Base-by-base conservation (phyloP, 2,113 vertebrate genomes). In the Lophius piscatorius region DNA sequence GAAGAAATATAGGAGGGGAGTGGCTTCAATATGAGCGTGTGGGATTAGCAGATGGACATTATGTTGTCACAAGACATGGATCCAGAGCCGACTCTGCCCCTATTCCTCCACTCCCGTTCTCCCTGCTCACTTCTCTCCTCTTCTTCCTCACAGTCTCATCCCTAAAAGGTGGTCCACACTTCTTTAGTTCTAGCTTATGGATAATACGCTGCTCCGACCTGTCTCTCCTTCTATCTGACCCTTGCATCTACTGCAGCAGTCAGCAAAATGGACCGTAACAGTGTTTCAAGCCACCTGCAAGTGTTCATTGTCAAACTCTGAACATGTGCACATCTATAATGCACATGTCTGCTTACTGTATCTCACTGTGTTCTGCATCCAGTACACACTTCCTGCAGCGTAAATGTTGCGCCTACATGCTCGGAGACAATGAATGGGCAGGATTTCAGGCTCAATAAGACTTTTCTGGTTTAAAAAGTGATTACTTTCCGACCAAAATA, bases 111-210 rank as follows among this genome's bases (percentile, higher is more conserved):
- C n/a, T 64, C 50, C 39, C 42, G 14, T 20, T 28, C 24, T 51
- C 39, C 34, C 54, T 11, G 13, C 44, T 64, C 55, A 49, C 48
- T 28, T 58, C 34, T 44, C 35, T 45, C 41, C 28, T 45, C 66
- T 71, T 35, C 22, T 71, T 4, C 51, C 44, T 58, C 62, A 67
- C 47, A 77, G 48, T 17, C 73, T 42, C 58, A 57, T 74, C 49
- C 70, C 39, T 17, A 5, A 38, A 59, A 62, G 70, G 49, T 46
- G 63, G 40, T 45, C 46, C 24, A 63, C 34, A 29, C 46, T 39
- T 36, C 14, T 14, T 56, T 39, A 34, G 7, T 44, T 44, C 60
- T 26, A 48, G 16, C 38, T 21, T 20, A 62, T 51, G 71, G n/a
- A n/a, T n/a, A n/a, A n/a, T 16, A 49, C 40, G 24, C 17, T 54